A percentile compares a stretch with the other conserved stretches of the same genome.
Evolutionary conservation across 2,888 invertebrate species (phyloP).

Genomic region (Meliscaeva auricollis): DNA sequence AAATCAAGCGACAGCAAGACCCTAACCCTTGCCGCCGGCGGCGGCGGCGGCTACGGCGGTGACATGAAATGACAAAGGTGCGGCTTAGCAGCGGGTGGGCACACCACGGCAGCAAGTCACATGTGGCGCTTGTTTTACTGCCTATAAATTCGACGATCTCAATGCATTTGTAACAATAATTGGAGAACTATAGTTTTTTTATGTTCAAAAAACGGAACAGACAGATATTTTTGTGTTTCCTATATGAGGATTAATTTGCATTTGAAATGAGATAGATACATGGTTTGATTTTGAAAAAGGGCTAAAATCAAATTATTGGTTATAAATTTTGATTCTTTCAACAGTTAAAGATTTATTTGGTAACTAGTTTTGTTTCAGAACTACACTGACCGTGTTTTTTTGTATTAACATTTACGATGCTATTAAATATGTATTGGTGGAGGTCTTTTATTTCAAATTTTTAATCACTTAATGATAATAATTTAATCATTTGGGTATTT

Average conservation of each 20-base stretch:
- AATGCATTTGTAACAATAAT: slow-evolving; percentile 44
- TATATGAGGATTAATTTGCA: slow-evolving; percentile 40
- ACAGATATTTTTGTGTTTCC: slow-evolving; percentile 7
- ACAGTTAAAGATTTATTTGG: not conserved
- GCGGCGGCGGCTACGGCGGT: slow-evolving; percentile 35
- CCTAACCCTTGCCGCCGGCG: no score
- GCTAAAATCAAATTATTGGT: not conserved
- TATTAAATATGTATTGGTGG: no score
- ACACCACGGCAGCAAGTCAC: slow-evolving; percentile 73
- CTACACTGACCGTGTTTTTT: not conserved
- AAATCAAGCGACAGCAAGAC: slow-evolving; percentile 18
- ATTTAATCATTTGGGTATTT: no score
- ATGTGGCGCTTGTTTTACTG: slow-evolving; percentile 75
- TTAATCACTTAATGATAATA: no score
- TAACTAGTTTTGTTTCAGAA: not conserved
- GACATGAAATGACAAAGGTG: slow-evolving; percentile 73
- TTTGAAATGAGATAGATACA: slow-evolving; percentile 21
- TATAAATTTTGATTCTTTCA: not conserved
- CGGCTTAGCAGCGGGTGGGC: slow-evolving; percentile 68
- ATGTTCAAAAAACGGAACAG: not conserved
- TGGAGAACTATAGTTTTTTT: slow-evolving; percentile 16
- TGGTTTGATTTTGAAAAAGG: slow-evolving; percentile 13
- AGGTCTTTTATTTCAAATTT: no score
- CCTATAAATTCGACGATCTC: slow-evolving; percentile 54
- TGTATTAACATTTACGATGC: no score